Conservation (phyloP, 2,113 vertebrate species). For the Tragelaphus buxtoni region DNA sequence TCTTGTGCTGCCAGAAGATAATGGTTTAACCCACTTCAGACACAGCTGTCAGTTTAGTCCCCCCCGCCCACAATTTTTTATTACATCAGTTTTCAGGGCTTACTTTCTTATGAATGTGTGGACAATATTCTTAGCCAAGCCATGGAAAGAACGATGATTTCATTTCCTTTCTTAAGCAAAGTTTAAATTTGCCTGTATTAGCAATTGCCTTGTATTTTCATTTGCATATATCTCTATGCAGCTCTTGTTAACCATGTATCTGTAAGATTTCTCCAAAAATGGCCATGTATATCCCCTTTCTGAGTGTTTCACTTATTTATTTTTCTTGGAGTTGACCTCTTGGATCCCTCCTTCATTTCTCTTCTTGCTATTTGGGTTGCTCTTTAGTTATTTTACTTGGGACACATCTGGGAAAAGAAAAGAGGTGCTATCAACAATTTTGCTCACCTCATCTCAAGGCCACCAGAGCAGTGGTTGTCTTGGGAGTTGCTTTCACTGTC, state of each 20-base stretch:
- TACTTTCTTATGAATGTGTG: rapidly evolving
- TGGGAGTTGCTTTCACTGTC: not conserved
- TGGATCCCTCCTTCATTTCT: too few species aligned
- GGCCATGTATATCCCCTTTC: not conserved
- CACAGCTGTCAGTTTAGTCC: rapidly evolving
- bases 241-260: too few species aligned
- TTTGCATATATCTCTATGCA: not conserved
- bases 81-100: not conserved
- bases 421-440: not conserved
- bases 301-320: not conserved
- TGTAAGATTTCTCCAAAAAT: not conserved
- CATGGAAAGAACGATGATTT: rapidly evolving
- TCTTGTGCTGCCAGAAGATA: not conserved
- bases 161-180: not conserved
- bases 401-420: not conserved
- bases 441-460: rapidly evolving
- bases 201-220: not conserved
- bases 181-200: not conserved
- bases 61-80: rapidly evolving
- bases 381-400: not conserved
- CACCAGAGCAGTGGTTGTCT: rapidly evolving
- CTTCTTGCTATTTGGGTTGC: too few species aligned
- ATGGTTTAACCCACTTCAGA: rapidly evolving
- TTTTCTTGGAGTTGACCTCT: too few species aligned
- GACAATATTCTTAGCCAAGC: rapidly evolving